A percentile compares a stretch with the other conserved stretches of the same genome.
Conservation (phyloP, 1,140 invertebrate genomes). For the Ceratosolen solmsi region DNA sequence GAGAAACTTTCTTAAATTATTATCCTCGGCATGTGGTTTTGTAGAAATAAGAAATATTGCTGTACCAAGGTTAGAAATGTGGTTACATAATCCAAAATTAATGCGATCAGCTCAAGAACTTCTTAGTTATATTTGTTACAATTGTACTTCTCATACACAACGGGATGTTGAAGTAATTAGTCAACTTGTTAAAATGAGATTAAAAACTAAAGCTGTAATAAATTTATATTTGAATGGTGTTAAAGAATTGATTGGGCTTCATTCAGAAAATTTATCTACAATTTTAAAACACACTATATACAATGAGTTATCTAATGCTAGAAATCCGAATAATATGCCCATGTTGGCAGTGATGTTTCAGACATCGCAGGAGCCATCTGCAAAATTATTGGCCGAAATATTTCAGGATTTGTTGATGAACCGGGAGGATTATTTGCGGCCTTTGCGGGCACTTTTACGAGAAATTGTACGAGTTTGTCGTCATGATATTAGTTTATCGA, state of each 20-base stretch:
- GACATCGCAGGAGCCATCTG: conserved; percentile 83
- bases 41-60: conserved; percentile 88
- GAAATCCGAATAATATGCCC: conserved; percentile 96
- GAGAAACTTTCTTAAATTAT: conserved; percentile 88
- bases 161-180: conserved; percentile 93
- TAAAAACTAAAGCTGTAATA: conserved; percentile 94
- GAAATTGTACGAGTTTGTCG: conserved; percentile 90
- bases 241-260: conserved; percentile 77
- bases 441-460: conserved; percentile 86
- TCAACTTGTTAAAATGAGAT: conserved; percentile 89
- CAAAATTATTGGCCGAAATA: conserved; percentile 85
- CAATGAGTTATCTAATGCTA: conserved; percentile 92
- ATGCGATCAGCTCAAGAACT: conserved; percentile 93
- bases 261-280: conserved; percentile 88
- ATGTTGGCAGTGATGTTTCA: conserved; percentile 91
- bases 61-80: conserved; percentile 89
- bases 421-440: conserved; percentile 91
- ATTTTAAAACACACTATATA: conserved; percentile 94
- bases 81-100: conserved; percentile 96
- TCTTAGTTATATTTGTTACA: conserved; percentile 92
- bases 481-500: conserved; percentile 83
- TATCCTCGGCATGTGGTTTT: conserved; percentile 89
- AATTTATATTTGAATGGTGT: conserved; percentile 92
- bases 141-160: conserved; percentile 85
- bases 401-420: conserved; percentile 89